Percentiles rank a stretch among this genome's conserved stretches.
These are phyloP conservation scores for Cacoxenus indagator DNA, from an alignment of 2,888 invertebrate species.

Conservation along the genomic window DNA sequence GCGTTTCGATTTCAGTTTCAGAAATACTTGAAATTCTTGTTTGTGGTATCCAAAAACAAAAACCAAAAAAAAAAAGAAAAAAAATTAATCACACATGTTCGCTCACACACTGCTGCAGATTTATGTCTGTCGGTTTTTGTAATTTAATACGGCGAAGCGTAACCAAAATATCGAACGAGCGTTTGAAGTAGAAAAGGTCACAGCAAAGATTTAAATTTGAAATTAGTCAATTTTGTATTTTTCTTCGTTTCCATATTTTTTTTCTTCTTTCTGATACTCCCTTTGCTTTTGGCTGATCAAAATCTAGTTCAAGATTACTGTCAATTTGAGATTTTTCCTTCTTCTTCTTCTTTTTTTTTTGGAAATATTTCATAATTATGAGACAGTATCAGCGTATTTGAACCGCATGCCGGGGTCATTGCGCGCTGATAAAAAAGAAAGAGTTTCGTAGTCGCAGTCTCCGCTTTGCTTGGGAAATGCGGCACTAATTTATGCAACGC, in stretches of 20 bases:
- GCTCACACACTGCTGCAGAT: constrained; percentile 6
- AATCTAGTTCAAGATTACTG: background rate
- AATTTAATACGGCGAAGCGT: constrained; percentile 55
- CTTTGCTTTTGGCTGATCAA: background rate
- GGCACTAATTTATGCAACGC: constrained; percentile 49
- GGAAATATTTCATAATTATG: constrained; percentile 65
- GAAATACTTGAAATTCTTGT: constrained; percentile 65
- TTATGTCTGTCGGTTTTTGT: constrained; percentile 33
- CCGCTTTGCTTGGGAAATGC: background rate
- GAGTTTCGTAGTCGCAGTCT: background rate
- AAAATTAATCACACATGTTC: background rate
- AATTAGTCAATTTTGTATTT: constrained; percentile 49
- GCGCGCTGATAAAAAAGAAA: constrained; percentile 20
- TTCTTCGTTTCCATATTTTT: background rate
- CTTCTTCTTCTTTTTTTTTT: constrained; percentile 11
- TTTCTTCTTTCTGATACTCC: background rate
- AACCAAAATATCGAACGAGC: background rate
- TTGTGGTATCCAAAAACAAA: constrained; percentile 35
- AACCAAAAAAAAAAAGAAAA: too few species aligned
- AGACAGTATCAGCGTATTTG: constrained; percentile 44
- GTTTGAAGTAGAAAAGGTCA: constrained; percentile 53
- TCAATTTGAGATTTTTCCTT: background rate
- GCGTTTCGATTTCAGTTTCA: constrained; percentile 54
- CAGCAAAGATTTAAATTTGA: constrained; percentile 57
- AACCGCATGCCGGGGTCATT: constrained; percentile 40